These are phyloP conservation scores for Acleris holmiana DNA, from an alignment of 2,888 invertebrate species.

Conservation along the genomic window DNA sequence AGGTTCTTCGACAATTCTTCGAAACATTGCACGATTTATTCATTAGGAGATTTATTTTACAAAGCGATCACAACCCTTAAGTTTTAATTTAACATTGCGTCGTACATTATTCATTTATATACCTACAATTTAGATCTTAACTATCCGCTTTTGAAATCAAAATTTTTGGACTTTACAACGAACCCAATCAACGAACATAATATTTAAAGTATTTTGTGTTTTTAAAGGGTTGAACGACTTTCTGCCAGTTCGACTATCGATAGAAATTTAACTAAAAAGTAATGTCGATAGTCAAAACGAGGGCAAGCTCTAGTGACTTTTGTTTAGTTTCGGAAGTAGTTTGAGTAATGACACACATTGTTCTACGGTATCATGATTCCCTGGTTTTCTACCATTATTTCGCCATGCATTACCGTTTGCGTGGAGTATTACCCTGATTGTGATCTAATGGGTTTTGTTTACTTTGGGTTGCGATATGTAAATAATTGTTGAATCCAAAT, in stretches of 20 bases:
- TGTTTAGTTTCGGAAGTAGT: constrained; percentile 44
- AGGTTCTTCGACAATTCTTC: too few species aligned
- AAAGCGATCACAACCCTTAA: too few species aligned
- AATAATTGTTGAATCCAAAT: constrained; percentile 17
- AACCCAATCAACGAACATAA: too few species aligned
- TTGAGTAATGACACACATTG: constrained; percentile 41
- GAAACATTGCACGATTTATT: too few species aligned
- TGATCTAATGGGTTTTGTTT: constrained; percentile 32
- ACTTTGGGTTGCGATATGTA: constrained; percentile 8
- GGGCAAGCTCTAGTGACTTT: constrained; percentile 18
- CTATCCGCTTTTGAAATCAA: too few species aligned
- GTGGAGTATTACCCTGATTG: constrained; percentile 25
- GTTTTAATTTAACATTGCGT: too few species aligned
- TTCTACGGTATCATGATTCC: constrained; percentile 33
- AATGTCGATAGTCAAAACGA: neutral
- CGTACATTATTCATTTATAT: too few species aligned
- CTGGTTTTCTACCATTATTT: constrained; percentile 28
- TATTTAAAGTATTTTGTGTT: too few species aligned
- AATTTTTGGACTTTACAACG: too few species aligned
- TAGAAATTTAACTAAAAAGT: neutral
- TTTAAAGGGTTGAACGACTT: neutral
- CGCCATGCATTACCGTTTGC: constrained; percentile 32
- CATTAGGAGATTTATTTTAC: too few species aligned
- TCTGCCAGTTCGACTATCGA: neutral
- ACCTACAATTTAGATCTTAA: too few species aligned